Base-by-base conservation (phyloP, 2,888 invertebrate genomes). In the Hirtodrosophila histrioides region DNA sequence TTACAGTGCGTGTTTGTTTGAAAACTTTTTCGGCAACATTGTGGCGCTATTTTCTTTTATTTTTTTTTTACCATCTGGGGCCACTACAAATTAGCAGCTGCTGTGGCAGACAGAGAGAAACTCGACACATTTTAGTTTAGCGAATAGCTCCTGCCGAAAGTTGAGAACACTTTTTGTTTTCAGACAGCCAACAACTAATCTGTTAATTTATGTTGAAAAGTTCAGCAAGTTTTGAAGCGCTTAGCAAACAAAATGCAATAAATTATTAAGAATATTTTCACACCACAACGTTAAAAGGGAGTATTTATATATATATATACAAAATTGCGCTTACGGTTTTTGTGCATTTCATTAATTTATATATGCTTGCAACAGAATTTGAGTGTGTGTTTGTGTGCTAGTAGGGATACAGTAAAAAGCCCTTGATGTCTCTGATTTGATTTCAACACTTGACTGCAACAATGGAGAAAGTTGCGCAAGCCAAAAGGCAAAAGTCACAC, bases 171-270 rank as follows among this genome's bases (percentile, higher is more conserved):
- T 57, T 62, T 58, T 54, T 57, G 36, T 67, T 61, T 46, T 50
- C 44, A 49, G 58, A 43, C 55, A 61, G 62, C 46, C 39, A 57
- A 31, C 57, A 65, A 74, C 84, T 86, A 84, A 84, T 86, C 84
- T 84, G 72, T 79, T 84, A 84, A 84, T 84, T 84, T 84, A 84
- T 84, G 83, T 81, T 77, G 66, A 75, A 86, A 84, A 84, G 85
- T 84, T 86, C 33, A 68, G 58, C 58, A 85, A 83, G 67, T 73
- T 86, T 70, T 73, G 70, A 83, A 73, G 73, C 73, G 82, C 82
- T 82, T 83, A 80, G 69, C 72, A 69, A 75, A 86, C 86, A 83
- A 86, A 86, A 69, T 75, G 86, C 70, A 80, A 86, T 82, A 82
- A 82, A 82, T 86, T 86, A 86, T 78, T 78, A 70, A 83, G 73